Conservation (phyloP, 1,140 invertebrate genomes). For the Rhyacophila brunnea region DNA sequence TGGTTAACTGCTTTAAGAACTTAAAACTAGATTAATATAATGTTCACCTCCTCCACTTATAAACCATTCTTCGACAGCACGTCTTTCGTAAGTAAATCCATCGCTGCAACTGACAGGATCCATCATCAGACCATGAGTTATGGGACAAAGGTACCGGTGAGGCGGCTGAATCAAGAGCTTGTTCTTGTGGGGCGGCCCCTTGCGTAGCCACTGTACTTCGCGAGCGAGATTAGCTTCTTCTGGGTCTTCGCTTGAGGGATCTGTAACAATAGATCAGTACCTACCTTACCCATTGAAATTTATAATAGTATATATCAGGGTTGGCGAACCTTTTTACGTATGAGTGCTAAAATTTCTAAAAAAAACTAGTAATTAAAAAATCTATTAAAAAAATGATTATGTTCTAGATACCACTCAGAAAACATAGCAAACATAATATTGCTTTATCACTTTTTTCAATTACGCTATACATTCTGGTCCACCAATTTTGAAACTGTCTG, state of each 20-base stretch:
- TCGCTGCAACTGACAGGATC: slow-evolving; percentile 77
- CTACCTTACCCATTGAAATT: too few relatives aligned
- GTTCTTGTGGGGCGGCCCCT: slow-evolving; percentile 32
- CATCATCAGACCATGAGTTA: slow-evolving; percentile 77
- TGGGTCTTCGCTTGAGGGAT: slow-evolving; percentile 19
- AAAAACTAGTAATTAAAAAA: too few relatives aligned
- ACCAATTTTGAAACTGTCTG: too few relatives aligned
- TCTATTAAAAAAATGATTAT: too few relatives aligned
- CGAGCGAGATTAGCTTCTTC: slow-evolving; percentile 35
- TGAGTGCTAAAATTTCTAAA: too few relatives aligned
- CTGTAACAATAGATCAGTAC: slow-evolving; percentile 12
- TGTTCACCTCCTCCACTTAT: slow-evolving; percentile 25
- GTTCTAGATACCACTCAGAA: too few relatives aligned
- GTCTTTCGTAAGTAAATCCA: slow-evolving; percentile 75
- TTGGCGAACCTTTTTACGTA: too few relatives aligned
- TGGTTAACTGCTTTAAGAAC: background rate
- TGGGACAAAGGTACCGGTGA: slow-evolving; percentile 78
- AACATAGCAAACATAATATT: too few relatives aligned
- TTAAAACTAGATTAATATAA: background rate
- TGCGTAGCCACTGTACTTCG: slow-evolving; percentile 53
- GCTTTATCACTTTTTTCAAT: too few relatives aligned
- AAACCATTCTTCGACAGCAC: slow-evolving; percentile 76
- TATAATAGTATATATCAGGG: too few relatives aligned
- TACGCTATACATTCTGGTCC: too few relatives aligned
- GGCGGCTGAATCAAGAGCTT: slow-evolving; percentile 30